These are phyloP conservation scores for Onychostoma macrolepis DNA, from an alignment of 2,113 vertebrate species.

Conservation along the genomic window DNA sequence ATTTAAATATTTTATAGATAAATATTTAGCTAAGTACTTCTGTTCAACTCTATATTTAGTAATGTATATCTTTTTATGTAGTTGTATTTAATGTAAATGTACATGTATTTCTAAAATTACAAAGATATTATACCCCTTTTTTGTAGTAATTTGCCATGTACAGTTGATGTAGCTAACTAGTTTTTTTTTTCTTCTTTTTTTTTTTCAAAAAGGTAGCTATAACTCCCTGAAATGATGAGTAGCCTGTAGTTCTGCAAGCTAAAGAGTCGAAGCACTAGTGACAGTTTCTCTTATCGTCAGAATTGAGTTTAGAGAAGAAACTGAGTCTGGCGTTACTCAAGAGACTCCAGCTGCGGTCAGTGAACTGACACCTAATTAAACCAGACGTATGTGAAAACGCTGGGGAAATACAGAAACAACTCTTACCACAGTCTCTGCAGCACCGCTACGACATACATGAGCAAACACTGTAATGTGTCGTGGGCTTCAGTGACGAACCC, in stretches of 20 bases:
- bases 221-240: neutral
- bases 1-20: neutral
- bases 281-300: neutral
- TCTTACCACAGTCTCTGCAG: neutral
- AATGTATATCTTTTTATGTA: neutral
- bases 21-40: neutral
- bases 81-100: neutral
- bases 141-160: neutral
- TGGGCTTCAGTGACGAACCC: neutral
- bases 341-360: slow-evolving; percentile 33
- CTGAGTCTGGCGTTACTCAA: neutral
- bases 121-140: neutral
- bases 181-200: too few relatives aligned
- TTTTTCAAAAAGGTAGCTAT: neutral
- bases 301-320: neutral
- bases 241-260: neutral
- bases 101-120: neutral
- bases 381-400: neutral
- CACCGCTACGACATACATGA: neutral
- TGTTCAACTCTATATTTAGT: neutral
- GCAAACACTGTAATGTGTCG: neutral
- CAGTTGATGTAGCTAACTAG: neutral
- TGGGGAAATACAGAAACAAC: neutral
- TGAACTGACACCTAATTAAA: slow-evolving; percentile 18
- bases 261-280: neutral